Base-by-base conservation (phyloP, 2,797 vertebrate genomes). In the Uromys caudimaculatus region DNA sequence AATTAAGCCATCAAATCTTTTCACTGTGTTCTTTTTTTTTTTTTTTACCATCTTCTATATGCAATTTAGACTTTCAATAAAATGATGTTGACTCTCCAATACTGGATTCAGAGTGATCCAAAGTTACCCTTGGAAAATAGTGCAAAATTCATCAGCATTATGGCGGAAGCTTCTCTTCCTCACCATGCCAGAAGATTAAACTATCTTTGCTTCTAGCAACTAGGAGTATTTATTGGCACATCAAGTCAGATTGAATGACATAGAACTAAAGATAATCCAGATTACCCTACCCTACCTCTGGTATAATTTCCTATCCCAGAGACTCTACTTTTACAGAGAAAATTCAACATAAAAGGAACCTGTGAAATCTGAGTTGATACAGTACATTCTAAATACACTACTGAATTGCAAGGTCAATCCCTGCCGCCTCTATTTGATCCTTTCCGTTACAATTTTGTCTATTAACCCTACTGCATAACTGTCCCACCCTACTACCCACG, bases 251-350 rank as follows among this genome's bases (percentile, higher is more conserved):
- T 24, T 60, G 44, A 76, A 73, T 95, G 93, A 78, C 3, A 54
- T 7, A 35, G 92, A 97, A 89, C 73, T 95, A 54, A 97, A 97
- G 96, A 93, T 91, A 73, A 95, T 19, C 17, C 71, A 91, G 58
- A 83, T 41, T 83, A 82, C 89, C 41, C 44, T 17, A 35, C 10
- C 10, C 86, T 41, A 1, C 85, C 47, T 93, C 50, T 86, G 19
- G n/a, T 58, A 1, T 86, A 79, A 83, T 62, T 90, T 58, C 89
- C 52, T 16, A 89, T 90, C 60, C 58, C 62, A 92, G 85, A 67
- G 0, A 21, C 7, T 10, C 12, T 75, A 89, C 21, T 27, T 44
- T 6, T 86, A 62, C 5, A 23, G 23, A 29, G 38, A 81, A 79
- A 77, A 52, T 14, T 32, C 24, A 0, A 21, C 89, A 91, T 93